These are phyloP conservation scores for Stegastes partitus DNA, from an alignment of 2,113 vertebrate species.

Conservation along the genomic window DNA sequence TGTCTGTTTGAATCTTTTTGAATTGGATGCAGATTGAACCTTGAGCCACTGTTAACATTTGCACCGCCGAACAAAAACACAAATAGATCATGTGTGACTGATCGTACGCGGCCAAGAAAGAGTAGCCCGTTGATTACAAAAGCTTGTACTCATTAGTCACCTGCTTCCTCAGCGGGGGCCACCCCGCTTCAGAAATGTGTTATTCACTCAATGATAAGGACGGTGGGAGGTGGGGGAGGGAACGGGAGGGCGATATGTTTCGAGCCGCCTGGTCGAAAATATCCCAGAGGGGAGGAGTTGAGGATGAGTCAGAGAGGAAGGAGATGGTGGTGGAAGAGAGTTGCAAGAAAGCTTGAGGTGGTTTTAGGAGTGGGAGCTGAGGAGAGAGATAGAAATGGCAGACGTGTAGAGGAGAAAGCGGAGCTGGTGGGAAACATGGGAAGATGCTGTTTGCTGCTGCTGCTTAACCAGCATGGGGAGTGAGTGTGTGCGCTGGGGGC, in stretches of 20 bases:
- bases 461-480: constrained; percentile 62
- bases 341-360: constrained; percentile 3
- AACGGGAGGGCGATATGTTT: constrained; percentile 38
- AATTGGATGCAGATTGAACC: constrained; percentile 1
- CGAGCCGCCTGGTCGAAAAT: constrained; percentile 35
- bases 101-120: constrained; percentile 78
- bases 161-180: constrained; percentile 74
- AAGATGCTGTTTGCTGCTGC: background rate
- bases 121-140: constrained; percentile 81
- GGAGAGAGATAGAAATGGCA: background rate
- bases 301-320: constrained; percentile 53
- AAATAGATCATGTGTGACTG: constrained; percentile 66
- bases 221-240: background rate
- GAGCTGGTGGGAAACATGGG: background rate
- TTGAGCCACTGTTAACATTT: constrained; percentile 38
- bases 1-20: constrained; percentile 23
- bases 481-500: background rate
- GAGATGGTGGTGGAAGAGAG: constrained; percentile 28
- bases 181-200: constrained; percentile 13
- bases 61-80: background rate
- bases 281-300: constrained; percentile 47
- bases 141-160: constrained; percentile 71
- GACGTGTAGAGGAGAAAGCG: background rate
- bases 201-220: constrained; percentile 22
- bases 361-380: background rate